These are phyloP conservation scores for Ophiodon elongatus DNA, from an alignment of 2,113 vertebrate species.

Conservation along the genomic window DNA sequence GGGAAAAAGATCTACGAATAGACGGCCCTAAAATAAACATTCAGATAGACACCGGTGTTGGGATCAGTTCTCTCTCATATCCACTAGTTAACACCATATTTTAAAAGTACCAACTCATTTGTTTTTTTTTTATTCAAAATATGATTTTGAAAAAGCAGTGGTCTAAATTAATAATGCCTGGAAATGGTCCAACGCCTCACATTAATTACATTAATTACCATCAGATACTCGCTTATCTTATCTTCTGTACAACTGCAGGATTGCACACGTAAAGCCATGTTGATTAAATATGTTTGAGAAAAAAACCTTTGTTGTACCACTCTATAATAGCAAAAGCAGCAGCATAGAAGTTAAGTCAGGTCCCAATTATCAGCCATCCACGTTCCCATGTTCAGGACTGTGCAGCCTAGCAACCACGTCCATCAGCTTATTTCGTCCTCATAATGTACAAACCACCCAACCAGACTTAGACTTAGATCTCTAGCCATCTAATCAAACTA, in stretches of 20 bases:
- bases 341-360: slow-evolving; percentile 22
- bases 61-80: slow-evolving; percentile 14
- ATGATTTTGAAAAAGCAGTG: background rate
- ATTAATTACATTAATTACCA: background rate
- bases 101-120: background rate
- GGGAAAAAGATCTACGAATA: slow-evolving; percentile 72
- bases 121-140: background rate
- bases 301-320: background rate
- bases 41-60: slow-evolving; percentile 17
- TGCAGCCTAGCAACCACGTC: slow-evolving; percentile 61
- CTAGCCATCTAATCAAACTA: background rate
- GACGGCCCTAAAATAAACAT: slow-evolving; percentile 73
- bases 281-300: background rate
- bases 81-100: background rate
- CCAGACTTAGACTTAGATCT: background rate
- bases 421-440: slow-evolving; percentile 38
- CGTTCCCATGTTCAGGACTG: slow-evolving; percentile 32
- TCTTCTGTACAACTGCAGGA: background rate
- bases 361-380: slow-evolving; percentile 27
- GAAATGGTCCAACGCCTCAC: background rate
- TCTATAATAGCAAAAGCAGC: slow-evolving; percentile 20
- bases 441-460: slow-evolving; percentile 26
- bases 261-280: background rate
- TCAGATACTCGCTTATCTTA: background rate
- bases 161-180: background rate